phyloP scores from a whole-genome alignment of 2,888 invertebrate genomes.

The Pteria penguin region DNA sequence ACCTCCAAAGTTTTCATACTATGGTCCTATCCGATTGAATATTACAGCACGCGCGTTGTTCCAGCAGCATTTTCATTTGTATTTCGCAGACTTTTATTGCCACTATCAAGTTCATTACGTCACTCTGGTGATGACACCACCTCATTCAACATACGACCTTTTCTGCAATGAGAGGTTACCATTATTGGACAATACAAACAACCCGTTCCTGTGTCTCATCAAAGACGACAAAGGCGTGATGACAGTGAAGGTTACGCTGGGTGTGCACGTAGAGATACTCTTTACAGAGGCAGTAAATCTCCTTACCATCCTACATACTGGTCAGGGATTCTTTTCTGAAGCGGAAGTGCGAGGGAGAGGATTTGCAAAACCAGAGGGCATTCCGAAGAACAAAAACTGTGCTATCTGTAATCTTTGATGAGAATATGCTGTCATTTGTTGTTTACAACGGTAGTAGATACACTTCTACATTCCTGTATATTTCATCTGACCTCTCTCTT shows the following conservation, averaged over 20 bases:
- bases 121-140: conserved; percentile 67
- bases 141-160: conserved; percentile 24
- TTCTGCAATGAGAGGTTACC: conserved; percentile 35
- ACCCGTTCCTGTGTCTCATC: conserved; percentile 35
- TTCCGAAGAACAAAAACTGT: conserved; percentile 40
- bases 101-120: conserved; percentile 72
- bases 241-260: conserved; percentile 15
- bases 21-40: conserved; percentile 35
- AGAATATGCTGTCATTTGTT: no score
- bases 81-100: conserved; percentile 79
- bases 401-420: conserved; percentile 33
- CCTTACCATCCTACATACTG: neutral
- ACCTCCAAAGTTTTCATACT: conserved; percentile 56
- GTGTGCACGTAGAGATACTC: conserved; percentile 39
- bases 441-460: no score
- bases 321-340: conserved; percentile 20
- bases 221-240: neutral
- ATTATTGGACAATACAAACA: conserved; percentile 28
- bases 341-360: conserved; percentile 17
- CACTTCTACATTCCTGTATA: no score
- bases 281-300: conserved; percentile 45
- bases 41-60: conserved; percentile 34
- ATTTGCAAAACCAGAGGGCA: conserved; percentile 28
- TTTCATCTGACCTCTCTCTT: no score
- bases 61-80: conserved; percentile 51